A percentile compares a stretch with the other conserved stretches of the same genome.
These are phyloP conservation scores for Pocillopora meandrina DNA, from an alignment of 92 coral and sea anemone species.

Conservation along the genomic window DNA sequence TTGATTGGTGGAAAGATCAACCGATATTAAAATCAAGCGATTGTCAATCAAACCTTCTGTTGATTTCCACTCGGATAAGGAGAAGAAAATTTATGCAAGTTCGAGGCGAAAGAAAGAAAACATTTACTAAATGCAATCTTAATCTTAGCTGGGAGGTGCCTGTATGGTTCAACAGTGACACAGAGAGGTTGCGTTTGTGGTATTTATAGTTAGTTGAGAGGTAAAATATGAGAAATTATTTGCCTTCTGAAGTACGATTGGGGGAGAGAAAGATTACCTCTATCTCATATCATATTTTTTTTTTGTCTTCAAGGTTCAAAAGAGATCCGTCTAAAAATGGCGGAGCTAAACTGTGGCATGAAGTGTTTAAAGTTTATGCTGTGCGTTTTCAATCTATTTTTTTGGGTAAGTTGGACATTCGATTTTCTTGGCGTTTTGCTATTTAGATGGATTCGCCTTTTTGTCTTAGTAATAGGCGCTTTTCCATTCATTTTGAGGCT, in stretches of 20 bases:
- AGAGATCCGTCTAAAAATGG: slow-evolving; percentile 48
- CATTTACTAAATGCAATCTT: slow-evolving; percentile 33
- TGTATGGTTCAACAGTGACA: neutral
- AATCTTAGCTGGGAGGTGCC: slow-evolving; percentile 41
- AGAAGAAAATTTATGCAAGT: slow-evolving; percentile 42
- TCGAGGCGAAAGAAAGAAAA: slow-evolving; percentile 35
- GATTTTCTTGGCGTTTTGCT: neutral
- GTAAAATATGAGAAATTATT: slow-evolving; percentile 19
- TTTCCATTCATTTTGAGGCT: slow-evolving; percentile 46
- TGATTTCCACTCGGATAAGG: slow-evolving; percentile 27
- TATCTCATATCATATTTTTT: slow-evolving; percentile 31
- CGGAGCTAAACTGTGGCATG: slow-evolving; percentile 93
- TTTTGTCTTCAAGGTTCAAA: slow-evolving; percentile 21
- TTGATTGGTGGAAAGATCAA: slow-evolving; percentile 19
- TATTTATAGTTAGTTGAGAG: slow-evolving; percentile 22
- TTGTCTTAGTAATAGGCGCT: slow-evolving; percentile 8
- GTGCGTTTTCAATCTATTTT: slow-evolving; percentile 92
- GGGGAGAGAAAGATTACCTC: slow-evolving; percentile 8
- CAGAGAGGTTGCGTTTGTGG: slow-evolving; percentile 21
- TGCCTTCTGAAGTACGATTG: slow-evolving; percentile 8
- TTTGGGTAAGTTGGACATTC: slow-evolving; percentile 82
- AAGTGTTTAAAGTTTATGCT: slow-evolving; percentile 94
- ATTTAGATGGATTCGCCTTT: neutral
- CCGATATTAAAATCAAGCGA: slow-evolving; percentile 17
- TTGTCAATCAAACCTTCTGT: slow-evolving; percentile 42